These are phyloP conservation scores for Epizoanthus illoricatus DNA, from an alignment of 92 coral and sea anemone species.

Conservation along the genomic window DNA sequence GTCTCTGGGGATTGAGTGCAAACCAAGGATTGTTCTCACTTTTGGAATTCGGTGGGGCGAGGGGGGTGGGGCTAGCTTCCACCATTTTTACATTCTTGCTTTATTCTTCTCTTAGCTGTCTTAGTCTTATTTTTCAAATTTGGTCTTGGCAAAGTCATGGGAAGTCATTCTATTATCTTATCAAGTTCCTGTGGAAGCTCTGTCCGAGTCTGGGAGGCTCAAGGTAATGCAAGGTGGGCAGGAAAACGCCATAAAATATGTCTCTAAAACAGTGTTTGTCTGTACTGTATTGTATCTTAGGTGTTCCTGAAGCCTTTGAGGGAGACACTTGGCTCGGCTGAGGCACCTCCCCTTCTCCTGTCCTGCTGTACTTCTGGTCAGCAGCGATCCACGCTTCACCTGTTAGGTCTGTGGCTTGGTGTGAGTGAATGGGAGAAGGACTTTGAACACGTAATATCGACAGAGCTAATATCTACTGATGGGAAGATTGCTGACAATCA, in stretches of 20 bases:
- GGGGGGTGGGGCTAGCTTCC: too few relatives aligned
- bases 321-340: slow-evolving; percentile 66
- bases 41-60: too few relatives aligned
- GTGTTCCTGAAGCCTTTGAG: slow-evolving; percentile 81
- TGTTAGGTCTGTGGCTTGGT: slow-evolving; percentile 78
- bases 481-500: background rate
- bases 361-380: slow-evolving; percentile 60
- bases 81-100: too few relatives aligned
- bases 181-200: too few relatives aligned
- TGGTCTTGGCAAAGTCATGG: too few relatives aligned
- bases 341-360: slow-evolving; percentile 63
- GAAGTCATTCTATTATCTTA: too few relatives aligned
- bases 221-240: too few relatives aligned
- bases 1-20: too few relatives aligned
- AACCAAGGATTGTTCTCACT: too few relatives aligned
- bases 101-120: too few relatives aligned
- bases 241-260: too few relatives aligned
- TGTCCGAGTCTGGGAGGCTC: too few relatives aligned
- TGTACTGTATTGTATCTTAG: slow-evolving; percentile 39
- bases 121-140: background rate
- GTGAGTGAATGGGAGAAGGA: slow-evolving; percentile 75
- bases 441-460: slow-evolving; percentile 52
- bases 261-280: background rate
- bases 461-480: slow-evolving; percentile 8
- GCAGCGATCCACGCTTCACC: slow-evolving; percentile 75